These are phyloP conservation scores for Phyllotreta cruciferae DNA, from an alignment of 2,888 invertebrate species.

Conservation along the genomic window DNA sequence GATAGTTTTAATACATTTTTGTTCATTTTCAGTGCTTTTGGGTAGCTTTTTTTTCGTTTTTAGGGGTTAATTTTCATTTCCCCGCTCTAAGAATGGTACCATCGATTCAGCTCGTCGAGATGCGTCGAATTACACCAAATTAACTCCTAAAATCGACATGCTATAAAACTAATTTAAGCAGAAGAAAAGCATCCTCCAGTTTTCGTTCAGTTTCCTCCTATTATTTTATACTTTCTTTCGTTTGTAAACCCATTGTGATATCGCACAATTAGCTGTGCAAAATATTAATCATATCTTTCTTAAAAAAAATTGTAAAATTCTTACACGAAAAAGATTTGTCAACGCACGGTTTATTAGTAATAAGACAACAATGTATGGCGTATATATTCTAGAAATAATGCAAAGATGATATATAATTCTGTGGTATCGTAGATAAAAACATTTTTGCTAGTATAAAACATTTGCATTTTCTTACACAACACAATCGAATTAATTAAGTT, in stretches of 20 bases:
- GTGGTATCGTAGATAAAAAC: neutral
- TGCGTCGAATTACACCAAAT: no score
- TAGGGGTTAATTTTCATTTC: no score
- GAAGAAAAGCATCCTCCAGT: neutral
- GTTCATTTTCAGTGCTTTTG: no score
- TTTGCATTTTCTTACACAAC: neutral
- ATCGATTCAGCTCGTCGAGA: no score
- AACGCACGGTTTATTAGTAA: slow-evolving; percentile 24
- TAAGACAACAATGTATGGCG: slow-evolving; percentile 31
- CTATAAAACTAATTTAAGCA: no score
- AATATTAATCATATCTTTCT: slow-evolving; percentile 56
- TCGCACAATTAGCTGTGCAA: slow-evolving; percentile 53
- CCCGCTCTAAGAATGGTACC: no score
- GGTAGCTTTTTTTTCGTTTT: no score
- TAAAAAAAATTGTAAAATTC: slow-evolving; percentile 38
- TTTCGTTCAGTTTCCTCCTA: slow-evolving; percentile 21
- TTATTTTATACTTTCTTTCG: slow-evolving; percentile 22
- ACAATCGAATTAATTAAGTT: no score
- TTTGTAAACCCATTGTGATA: slow-evolving; percentile 56
- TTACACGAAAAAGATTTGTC: slow-evolving; percentile 36
- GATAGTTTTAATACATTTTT: no score
- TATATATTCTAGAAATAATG: slow-evolving; percentile 28
- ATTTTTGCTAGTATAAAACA: neutral
- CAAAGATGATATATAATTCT: slow-evolving; percentile 11
- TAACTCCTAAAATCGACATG: no score